phyloP scores from a whole-genome alignment of 2,113 vertebrate species.

The Machaerirhynchus nigripectus region DNA sequence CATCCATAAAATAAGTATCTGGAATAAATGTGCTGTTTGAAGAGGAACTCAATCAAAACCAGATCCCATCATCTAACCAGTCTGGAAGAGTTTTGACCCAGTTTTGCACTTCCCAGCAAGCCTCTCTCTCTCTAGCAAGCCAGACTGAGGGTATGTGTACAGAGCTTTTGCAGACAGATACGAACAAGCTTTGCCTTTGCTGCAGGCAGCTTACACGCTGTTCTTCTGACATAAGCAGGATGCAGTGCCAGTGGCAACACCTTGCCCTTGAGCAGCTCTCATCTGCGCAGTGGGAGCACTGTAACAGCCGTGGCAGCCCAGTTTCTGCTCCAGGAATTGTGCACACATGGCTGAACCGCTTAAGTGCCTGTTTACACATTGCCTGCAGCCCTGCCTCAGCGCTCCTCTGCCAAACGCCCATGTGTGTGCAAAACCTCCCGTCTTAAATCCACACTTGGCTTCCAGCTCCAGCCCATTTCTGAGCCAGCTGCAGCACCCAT shows the following conservation, averaged over 20 bases:
- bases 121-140: background rate
- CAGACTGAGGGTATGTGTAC: background rate
- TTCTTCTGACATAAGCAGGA: background rate
- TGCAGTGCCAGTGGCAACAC: background rate
- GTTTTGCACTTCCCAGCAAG: background rate
- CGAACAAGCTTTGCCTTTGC: background rate
- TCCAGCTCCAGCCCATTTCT: fast-evolving
- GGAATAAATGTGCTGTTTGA: background rate
- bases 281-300: fast-evolving
- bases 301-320: background rate
- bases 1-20: background rate
- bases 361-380: background rate
- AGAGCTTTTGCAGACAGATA: background rate
- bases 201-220: background rate
- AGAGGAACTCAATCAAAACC: background rate
- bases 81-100: background rate
- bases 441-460: background rate
- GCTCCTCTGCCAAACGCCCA: background rate
- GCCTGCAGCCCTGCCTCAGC: background rate
- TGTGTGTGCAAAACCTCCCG: background rate
- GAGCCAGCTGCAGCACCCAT: fast-evolving
- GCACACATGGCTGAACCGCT: background rate
- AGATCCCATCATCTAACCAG: background rate
- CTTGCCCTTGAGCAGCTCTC: constrained; percentile 8
- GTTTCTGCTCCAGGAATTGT: background rate